phyloP scores from a whole-genome alignment of 53 echinoderm and acorn worm species.

The Holothuria leucospilota region DNA sequence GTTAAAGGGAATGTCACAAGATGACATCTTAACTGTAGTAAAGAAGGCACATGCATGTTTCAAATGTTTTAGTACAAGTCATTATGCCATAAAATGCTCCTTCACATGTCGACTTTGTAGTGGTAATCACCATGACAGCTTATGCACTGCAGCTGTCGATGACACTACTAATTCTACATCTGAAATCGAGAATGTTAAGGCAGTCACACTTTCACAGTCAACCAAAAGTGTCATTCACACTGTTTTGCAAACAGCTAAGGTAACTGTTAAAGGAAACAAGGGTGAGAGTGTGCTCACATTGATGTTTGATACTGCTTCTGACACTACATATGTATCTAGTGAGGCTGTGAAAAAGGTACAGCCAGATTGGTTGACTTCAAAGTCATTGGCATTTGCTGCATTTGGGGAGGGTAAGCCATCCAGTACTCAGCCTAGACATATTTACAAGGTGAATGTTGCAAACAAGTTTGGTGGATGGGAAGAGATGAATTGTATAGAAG shows the following conservation, averaged over 20 bases:
- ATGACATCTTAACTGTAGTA: conserved; percentile 26
- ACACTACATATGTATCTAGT: background rate
- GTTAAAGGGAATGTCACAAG: conserved; percentile 15
- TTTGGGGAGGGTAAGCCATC: background rate
- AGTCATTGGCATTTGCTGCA: background rate
- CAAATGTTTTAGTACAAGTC: conserved; percentile 39
- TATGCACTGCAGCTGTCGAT: background rate
- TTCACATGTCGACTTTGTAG: conserved; percentile 18
- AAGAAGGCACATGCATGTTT: conserved; percentile 45
- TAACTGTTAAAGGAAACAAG: background rate
- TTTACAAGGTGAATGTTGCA: background rate
- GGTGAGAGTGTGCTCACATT: background rate
- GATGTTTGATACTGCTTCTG: background rate
- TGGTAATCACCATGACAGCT: background rate
- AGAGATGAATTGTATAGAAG: background rate
- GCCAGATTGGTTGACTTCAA: background rate
- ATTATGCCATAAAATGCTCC: conserved; percentile 30
- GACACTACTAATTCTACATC: background rate
- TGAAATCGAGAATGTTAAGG: background rate
- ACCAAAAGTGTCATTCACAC: background rate
- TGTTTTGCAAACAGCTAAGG: conserved; percentile 14
- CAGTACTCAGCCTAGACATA: background rate
- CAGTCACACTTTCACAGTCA: background rate
- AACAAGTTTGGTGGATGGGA: no score
- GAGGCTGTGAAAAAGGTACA: background rate